Evolutionary conservation across 1,140 invertebrate species (phyloP), one percentile per base, ranked within the genome.

Genomic region (Trinorchestia longiramus): DNA sequence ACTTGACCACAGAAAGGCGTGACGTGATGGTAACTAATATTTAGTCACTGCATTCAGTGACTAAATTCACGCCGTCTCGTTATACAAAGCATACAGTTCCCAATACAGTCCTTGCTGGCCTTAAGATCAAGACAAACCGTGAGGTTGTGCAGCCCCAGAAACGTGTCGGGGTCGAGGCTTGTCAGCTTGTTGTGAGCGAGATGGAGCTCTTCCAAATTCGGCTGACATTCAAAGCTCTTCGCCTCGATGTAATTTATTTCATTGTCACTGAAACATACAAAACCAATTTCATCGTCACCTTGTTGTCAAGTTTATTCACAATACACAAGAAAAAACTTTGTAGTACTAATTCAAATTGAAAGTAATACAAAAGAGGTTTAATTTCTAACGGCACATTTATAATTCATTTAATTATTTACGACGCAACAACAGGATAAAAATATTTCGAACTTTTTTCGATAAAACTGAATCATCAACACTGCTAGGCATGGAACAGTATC

Each of bases 161-260:
- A 96, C 91, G 96, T 96, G 47, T 96, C 96, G 11, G 95, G 45
- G 43, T 96, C 62, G 42, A 96, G 90, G 15, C 96, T 62, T 45
- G 95, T 96, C 45, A 96, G 96, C 42, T 96, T 96, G 95, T 96
- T 96, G 95, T 96, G 95, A 47, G 96, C 96, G 57, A 96, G 91
- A 87, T 96, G 95, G 42, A 96, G 95, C 87, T 96, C 96, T 95
- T 96, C 96, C 43, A 96, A 95, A 41, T 96, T 95, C 41, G 41
- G 91, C 47, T 96, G 96, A 43, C 95, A 95, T 95, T 96, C 47
- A 90, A 96, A 96, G 17, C 96, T 96, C 42, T 96, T 95, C 19
- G 96, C 95, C 41, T 94, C 94, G 45, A 96, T 96, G 44, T 95
- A 42, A 42, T 88, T 96, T 45, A 96, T 96, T 96, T 95, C 95